These are phyloP conservation scores for Drosophila yooni DNA, from an alignment of 2,888 invertebrate genomes.

Conservation along the genomic window DNA sequence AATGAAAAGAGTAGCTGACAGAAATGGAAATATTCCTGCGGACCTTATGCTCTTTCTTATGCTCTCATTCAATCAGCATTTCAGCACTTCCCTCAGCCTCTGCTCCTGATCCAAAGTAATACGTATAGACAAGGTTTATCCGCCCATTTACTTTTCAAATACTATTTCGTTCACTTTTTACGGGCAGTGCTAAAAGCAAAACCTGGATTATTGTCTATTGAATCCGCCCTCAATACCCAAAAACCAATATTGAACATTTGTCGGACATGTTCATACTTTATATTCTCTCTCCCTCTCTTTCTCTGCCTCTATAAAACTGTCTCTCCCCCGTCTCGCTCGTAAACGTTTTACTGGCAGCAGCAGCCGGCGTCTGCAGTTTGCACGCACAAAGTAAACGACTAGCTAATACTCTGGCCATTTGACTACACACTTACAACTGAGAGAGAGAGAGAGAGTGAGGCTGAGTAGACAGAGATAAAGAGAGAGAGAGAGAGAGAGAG, in stretches of 20 bases:
- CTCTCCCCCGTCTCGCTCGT: neutral
- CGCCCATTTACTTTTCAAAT: neutral
- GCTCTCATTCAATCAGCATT: neutral
- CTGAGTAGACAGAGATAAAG: neutral
- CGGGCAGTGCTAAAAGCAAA: neutral
- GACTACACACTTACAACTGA: neutral
- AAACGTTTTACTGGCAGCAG: constrained; percentile 4
- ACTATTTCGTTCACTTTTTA: neutral
- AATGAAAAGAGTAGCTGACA: neutral
- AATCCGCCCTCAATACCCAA: constrained; percentile 1
- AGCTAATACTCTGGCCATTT: constrained; percentile 3
- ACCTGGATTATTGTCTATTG: neutral
- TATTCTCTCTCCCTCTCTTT: neutral
- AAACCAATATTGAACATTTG: constrained; percentile 4
- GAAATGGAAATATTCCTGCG: neutral
- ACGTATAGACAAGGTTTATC: neutral
- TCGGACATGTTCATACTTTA: neutral
- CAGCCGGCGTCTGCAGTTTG: neutral
- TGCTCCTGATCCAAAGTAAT: neutral
- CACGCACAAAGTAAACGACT: neutral
- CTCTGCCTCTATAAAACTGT: neutral
- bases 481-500: neutral
- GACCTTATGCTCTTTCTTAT: neutral
- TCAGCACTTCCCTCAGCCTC: too few species aligned
- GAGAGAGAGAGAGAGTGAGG: neutral